phyloP scores from a whole-genome alignment of 2,113 vertebrate genomes.

The Chascanopsetta lugubris region DNA sequence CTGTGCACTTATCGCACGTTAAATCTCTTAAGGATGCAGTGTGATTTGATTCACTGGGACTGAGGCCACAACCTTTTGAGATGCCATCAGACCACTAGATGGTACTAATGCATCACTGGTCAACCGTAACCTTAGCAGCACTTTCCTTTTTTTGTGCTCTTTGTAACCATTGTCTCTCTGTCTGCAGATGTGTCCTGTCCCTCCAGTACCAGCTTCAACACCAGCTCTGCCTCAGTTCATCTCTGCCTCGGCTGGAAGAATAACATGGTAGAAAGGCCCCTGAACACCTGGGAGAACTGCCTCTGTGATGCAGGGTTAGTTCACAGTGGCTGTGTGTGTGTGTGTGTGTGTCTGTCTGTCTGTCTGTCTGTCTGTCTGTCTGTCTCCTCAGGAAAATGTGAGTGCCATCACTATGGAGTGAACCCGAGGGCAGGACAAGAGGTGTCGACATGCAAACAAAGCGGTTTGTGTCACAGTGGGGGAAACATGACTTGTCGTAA shows the following conservation, averaged over 20 bases:
- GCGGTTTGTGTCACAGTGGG: conserved; percentile 50
- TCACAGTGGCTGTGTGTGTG: conserved; percentile 32
- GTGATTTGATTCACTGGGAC: conserved; percentile 21
- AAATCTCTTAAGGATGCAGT: not conserved
- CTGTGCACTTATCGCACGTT: conserved; percentile 7
- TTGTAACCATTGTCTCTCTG: conserved; percentile 44
- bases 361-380: no score
- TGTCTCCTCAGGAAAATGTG: conserved; percentile 42
- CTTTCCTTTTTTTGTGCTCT: conserved; percentile 10
- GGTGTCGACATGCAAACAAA: conserved; percentile 8
- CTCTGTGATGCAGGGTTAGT: conserved; percentile 42
- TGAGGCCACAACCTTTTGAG: conserved; percentile 41
- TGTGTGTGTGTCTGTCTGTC: no score
- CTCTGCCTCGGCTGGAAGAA: conserved; percentile 40
- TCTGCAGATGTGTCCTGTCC: conserved; percentile 46
- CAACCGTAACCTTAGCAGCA: conserved; percentile 48
- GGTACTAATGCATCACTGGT: conserved; percentile 73
- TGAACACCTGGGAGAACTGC: conserved; percentile 38
- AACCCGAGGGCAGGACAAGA: conserved; percentile 25
- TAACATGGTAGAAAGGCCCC: conserved; percentile 23
- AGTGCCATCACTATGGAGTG: conserved; percentile 41
- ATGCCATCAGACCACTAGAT: conserved; percentile 67
- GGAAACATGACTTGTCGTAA: conserved; percentile 32
- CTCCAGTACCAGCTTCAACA: conserved; percentile 34
- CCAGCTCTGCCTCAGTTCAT: conserved; percentile 31